A percentile compares a stretch with the other conserved stretches of the same genome.
phyloP scores from a whole-genome alignment of 2,797 vertebrate species.

The Coendou prehensilis region DNA sequence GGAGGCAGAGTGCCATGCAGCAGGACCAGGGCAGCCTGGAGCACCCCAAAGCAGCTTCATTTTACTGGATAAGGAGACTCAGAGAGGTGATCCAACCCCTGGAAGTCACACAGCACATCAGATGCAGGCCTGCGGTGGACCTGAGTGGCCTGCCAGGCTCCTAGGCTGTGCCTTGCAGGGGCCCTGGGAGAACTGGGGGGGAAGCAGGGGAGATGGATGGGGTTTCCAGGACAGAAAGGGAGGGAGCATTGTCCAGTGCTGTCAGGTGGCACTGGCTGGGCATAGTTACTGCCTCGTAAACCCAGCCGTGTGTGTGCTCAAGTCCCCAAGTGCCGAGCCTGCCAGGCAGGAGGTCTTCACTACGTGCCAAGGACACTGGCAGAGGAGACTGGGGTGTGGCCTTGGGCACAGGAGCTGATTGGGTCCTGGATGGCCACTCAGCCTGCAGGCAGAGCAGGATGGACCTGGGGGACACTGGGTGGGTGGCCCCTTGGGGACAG shows the following conservation, averaged over 20 bases:
- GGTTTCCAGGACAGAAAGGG: accelerated
- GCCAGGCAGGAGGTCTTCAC: neutral
- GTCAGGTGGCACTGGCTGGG: neutral
- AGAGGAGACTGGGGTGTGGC: accelerated
- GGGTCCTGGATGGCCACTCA: neutral
- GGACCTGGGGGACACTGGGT: neutral
- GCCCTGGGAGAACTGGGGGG: neutral
- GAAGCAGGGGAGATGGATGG: accelerated
- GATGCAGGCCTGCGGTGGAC: accelerated
- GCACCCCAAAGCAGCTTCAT: accelerated
- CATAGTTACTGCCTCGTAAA: neutral
- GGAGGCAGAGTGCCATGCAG: slow-evolving; percentile 60
- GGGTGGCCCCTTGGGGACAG: neutral
- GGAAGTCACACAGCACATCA: neutral
- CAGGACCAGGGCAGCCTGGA: neutral
- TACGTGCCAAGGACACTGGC: accelerated
- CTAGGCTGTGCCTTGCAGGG: neutral
- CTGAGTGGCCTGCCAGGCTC: neutral
- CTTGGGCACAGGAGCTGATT: accelerated
- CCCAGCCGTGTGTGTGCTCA: neutral
- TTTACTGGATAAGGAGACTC: neutral
- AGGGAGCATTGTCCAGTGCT: neutral
- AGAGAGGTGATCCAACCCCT: neutral
- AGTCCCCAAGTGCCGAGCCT: neutral
- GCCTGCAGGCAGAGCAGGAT: neutral